Evolutionary conservation across 2,113 vertebrate species (phyloP).

Genomic region (Deroptyus accipitrinus): DNA sequence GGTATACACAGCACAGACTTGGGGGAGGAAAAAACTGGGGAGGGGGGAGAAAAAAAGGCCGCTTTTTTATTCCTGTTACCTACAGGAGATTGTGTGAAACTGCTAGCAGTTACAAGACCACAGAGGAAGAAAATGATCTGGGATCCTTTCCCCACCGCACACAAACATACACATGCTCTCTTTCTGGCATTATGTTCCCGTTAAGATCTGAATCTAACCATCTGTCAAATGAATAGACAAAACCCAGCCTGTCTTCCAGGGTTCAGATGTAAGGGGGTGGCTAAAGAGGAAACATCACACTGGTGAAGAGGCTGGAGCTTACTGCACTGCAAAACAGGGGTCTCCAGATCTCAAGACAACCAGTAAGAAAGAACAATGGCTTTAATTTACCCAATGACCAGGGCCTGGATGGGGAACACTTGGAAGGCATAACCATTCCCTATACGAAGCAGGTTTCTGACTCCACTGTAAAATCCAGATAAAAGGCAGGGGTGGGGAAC

Average conservation of each 20-base stretch:
- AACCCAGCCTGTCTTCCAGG: conserved; percentile 51
- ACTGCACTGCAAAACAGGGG: not conserved
- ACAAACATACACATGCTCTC: conserved; percentile 9
- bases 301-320: conserved; percentile 19
- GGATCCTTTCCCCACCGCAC: conserved; percentile 10
- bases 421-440: not conserved
- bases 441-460: not conserved
- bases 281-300: not conserved
- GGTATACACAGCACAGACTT: conserved; percentile 70
- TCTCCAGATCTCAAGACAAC: conserved; percentile 20
- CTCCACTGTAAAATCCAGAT: not conserved
- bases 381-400: not conserved
- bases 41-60: not conserved
- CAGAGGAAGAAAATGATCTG: conserved; percentile 46
- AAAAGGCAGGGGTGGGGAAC: not conserved
- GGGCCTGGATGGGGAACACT: not conserved
- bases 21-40: not conserved
- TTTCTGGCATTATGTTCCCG: conserved; percentile 50
- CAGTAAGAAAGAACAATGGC: not conserved
- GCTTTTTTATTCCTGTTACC: conserved; percentile 67
- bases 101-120: conserved; percentile 64
- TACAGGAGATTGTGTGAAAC: conserved; percentile 69
- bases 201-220: conserved; percentile 57
- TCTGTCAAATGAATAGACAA: conserved; percentile 62
- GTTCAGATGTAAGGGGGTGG: conserved; percentile 47